These are phyloP conservation scores for Torymus tubicola DNA, from an alignment of 2,888 invertebrate genomes.

Conservation along the genomic window DNA sequence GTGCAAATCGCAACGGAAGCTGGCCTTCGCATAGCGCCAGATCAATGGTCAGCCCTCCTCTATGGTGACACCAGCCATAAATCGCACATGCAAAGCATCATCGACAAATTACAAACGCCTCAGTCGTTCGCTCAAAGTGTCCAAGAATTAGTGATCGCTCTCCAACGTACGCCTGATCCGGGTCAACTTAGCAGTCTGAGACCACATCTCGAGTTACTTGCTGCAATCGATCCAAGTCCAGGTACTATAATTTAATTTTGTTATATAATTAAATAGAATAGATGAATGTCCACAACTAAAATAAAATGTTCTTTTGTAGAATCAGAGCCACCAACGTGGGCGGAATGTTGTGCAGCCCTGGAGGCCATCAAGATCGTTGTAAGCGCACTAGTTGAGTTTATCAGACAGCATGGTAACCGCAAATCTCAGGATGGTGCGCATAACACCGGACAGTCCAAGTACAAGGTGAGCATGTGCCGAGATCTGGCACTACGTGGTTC, in stretches of 20 bases:
- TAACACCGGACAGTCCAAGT: constrained; percentile 82
- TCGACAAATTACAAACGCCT: constrained; percentile 94
- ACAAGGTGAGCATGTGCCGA: constrained; percentile 94
- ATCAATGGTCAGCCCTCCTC: constrained; percentile 97
- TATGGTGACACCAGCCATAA: constrained; percentile 98
- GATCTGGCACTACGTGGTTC: constrained; percentile 87
- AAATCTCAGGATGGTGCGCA: constrained; percentile 81
- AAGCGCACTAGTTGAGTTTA: constrained; percentile 86
- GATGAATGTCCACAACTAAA: not conserved
- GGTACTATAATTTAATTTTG: constrained; percentile 76
- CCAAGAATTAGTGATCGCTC: constrained; percentile 92
- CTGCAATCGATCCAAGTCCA: constrained; percentile 90
- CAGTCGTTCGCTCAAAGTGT: constrained; percentile 94
- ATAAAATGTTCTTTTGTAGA: constrained; percentile 73
- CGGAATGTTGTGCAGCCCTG: constrained; percentile 82
- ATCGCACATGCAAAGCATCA: constrained; percentile 97
- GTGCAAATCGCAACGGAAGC: constrained; percentile 99
- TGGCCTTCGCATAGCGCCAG: constrained; percentile 96
- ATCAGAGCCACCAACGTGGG: constrained; percentile 81
- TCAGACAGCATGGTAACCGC: constrained; percentile 85
- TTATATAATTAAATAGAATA: too few species aligned
- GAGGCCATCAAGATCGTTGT: constrained; percentile 85
- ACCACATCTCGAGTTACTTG: constrained; percentile 88
- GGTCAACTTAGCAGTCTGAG: constrained; percentile 87
- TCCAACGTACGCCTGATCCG: constrained; percentile 92